Conservation (phyloP, 2,888 invertebrate genomes). For the Conchocele bisecta region DNA sequence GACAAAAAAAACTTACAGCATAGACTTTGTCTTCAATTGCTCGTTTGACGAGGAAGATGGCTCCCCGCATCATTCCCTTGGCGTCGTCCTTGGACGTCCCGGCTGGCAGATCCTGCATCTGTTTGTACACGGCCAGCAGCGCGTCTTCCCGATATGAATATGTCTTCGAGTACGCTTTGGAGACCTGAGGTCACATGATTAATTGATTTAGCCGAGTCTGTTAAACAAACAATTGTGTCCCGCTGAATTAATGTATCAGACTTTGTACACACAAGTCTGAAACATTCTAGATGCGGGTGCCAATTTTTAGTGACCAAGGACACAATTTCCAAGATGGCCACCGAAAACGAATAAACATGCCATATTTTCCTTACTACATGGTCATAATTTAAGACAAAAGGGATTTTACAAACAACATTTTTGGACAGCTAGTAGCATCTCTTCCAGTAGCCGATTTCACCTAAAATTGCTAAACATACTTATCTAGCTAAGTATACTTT, state of each 20-base stretch:
- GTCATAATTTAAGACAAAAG: too few species aligned
- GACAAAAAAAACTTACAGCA: slow-evolving; percentile 80
- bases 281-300: slow-evolving; percentile 78
- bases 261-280: slow-evolving; percentile 78
- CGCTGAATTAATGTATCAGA: too few species aligned
- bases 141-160: slow-evolving; percentile 82
- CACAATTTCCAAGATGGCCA: slow-evolving; percentile 82
- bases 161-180: slow-evolving; percentile 82
- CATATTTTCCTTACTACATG: too few species aligned
- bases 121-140: slow-evolving; percentile 77
- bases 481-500: too few species aligned
- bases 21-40: slow-evolving; percentile 81
- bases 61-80: slow-evolving; percentile 75
- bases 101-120: slow-evolving; percentile 72
- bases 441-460: too few species aligned
- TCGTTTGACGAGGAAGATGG: slow-evolving; percentile 78
- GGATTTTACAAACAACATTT: too few species aligned
- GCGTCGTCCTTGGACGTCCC: slow-evolving; percentile 78
- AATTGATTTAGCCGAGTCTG: slow-evolving; percentile 80
- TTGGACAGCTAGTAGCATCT: slow-evolving; percentile 79
- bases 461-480: too few species aligned
- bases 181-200: slow-evolving; percentile 79
- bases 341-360: slow-evolving; percentile 63
- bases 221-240: too few species aligned
- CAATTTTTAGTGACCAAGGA: slow-evolving; percentile 81